phyloP scores from a whole-genome alignment of 1,140 invertebrate species.

The Steinernema feltiae region DNA sequence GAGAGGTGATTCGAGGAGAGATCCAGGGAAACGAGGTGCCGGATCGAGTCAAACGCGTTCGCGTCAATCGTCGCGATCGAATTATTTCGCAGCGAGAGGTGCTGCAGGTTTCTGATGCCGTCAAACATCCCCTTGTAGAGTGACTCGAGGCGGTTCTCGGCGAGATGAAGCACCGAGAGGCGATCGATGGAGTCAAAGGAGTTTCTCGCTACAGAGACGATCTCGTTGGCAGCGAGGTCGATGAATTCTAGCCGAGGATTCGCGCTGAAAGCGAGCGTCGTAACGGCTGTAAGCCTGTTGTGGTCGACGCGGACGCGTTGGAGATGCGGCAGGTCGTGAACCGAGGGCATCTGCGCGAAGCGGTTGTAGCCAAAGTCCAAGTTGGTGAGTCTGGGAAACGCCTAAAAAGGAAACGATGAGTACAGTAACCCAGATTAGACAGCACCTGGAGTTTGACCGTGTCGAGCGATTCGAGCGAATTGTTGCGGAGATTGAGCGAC shows the following conservation, averaged over 20 bases:
- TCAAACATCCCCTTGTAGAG: constrained; percentile 42
- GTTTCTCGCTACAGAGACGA: constrained; percentile 47
- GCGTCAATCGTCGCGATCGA: constrained; percentile 41
- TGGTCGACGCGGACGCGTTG: constrained; percentile 43
- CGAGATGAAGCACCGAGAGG: constrained; percentile 41
- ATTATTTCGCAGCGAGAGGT: constrained; percentile 53
- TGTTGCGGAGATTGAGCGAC: constrained; percentile 45
- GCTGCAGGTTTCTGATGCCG: constrained; percentile 54
- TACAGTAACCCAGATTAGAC: background rate
- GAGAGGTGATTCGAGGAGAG: constrained; percentile 41
- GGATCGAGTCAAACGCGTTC: constrained; percentile 44
- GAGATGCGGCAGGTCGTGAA: constrained; percentile 52
- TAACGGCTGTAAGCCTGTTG: constrained; percentile 44
- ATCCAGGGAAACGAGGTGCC: constrained; percentile 41
- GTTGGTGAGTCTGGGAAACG: background rate
- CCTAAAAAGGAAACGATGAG: background rate
- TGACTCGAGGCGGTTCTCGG: constrained; percentile 40
- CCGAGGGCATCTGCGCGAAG: constrained; percentile 39
- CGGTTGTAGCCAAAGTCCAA: background rate
- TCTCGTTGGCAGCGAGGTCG: constrained; percentile 44
- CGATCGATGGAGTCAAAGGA: constrained; percentile 47
- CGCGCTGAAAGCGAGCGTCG: constrained; percentile 50
- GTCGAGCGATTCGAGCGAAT: constrained; percentile 38
- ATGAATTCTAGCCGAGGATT: constrained; percentile 49
- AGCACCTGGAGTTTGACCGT: constrained; percentile 39